These are phyloP conservation scores for Eupithecia subumbrata DNA, from an alignment of 2,888 invertebrate species.

Conservation along the genomic window DNA sequence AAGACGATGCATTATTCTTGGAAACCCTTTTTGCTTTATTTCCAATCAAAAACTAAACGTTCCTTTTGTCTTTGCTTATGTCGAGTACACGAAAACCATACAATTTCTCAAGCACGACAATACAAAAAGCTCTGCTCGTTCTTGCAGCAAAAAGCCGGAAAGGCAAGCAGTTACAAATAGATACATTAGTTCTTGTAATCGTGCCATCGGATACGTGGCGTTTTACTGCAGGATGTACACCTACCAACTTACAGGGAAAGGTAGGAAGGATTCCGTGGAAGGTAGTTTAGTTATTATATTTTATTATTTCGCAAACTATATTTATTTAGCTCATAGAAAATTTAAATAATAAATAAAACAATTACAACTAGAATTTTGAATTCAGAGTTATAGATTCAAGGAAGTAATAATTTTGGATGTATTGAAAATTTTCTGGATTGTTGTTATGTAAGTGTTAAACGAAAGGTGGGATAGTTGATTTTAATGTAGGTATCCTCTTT, in stretches of 20 bases:
- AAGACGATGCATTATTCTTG: neutral
- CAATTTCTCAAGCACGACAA: conserved; percentile 3
- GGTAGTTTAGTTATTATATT: neutral
- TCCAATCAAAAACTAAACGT: neutral
- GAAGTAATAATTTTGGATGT: neutral
- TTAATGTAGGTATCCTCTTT: neutral
- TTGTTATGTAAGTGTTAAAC: neutral
- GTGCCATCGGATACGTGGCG: conserved; percentile 70
- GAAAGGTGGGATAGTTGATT: neutral
- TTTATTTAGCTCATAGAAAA: no score
- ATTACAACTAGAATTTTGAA: no score
- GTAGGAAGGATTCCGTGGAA: neutral
- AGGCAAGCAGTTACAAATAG: conserved; percentile 70
- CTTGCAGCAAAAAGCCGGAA: conserved; percentile 71
- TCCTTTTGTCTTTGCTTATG: neutral
- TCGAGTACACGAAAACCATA: neutral
- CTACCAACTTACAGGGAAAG: neutral
- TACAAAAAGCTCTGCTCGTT: conserved; percentile 18
- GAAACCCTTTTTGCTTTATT: neutral
- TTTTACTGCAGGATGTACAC: conserved; percentile 45
- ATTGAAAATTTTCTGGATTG: neutral
- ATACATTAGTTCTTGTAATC: conserved; percentile 75
- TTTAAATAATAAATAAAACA: no score
- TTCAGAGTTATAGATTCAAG: neutral
- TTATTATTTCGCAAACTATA: neutral